Conservation (phyloP, 2,888 invertebrate genomes). For the Lepidonotus clava region DNA sequence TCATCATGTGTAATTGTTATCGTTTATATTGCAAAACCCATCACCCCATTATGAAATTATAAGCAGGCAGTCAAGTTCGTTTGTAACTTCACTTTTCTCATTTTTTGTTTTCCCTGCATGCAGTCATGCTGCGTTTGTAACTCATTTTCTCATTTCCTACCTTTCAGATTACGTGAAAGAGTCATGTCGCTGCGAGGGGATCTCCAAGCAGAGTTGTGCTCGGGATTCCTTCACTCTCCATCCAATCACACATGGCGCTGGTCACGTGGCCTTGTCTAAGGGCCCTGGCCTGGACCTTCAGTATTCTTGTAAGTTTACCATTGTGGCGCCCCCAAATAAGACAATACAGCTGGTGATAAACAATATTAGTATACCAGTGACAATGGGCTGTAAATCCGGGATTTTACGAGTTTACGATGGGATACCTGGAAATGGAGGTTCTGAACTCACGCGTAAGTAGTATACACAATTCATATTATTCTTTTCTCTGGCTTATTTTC, state of each 20-base stretch:
- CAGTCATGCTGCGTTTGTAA: too few relatives aligned
- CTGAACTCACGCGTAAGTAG: slow-evolving; percentile 35
- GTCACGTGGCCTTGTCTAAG: slow-evolving; percentile 32
- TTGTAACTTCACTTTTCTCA: too few relatives aligned
- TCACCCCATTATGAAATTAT: too few relatives aligned
- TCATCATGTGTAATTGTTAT: too few relatives aligned
- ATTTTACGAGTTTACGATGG: slow-evolving; percentile 45
- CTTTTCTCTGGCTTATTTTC: too few relatives aligned
- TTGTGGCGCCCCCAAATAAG: slow-evolving; percentile 20
- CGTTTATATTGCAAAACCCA: too few relatives aligned
- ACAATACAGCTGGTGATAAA: not conserved
- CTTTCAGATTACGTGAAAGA: slow-evolving; percentile 37
- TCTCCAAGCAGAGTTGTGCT: not conserved
- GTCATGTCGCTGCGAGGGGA: not conserved
- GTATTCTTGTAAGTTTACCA: slow-evolving; percentile 9
- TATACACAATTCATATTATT: too few relatives aligned
- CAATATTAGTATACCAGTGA: slow-evolving; percentile 29
- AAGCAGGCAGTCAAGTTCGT: too few relatives aligned
- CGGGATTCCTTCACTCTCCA: not conserved
- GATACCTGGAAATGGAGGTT: slow-evolving; percentile 28
- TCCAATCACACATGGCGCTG: slow-evolving; percentile 3
- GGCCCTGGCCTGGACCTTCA: not conserved
- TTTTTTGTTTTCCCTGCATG: too few relatives aligned
- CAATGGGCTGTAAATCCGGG: not conserved
- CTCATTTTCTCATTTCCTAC: too few relatives aligned